Base-by-base conservation (phyloP, 64 coral and sea anemone species). In the Dendronephthya gigantea region DNA sequence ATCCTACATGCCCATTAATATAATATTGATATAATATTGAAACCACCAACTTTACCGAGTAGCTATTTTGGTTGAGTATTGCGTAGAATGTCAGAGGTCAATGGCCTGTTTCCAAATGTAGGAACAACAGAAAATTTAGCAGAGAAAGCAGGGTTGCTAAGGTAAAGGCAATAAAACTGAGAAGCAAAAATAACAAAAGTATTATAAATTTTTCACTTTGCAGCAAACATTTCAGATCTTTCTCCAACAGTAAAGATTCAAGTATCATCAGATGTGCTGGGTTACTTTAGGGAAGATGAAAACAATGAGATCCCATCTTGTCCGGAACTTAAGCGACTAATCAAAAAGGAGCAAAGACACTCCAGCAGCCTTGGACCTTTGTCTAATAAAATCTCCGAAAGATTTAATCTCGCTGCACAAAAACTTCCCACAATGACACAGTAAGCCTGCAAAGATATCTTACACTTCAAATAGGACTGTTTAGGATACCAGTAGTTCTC, bases 181-280 rank as follows among this genome's bases (percentile, higher is more conserved):
- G n/a, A n/a, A n/a, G n/a, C n/a, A n/a, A n/a, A n/a, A n/a, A n/a
- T n/a, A n/a, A n/a, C n/a, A n/a, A n/a, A n/a, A 22, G 50, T 62
- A 62, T n/a, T 62, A 62, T 12, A 5, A 62, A 62, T n/a, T 62
- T 19, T 7, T 62, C 17, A 62, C 25, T 23, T 62, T 62, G 19
- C 55, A 62, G 55, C 17, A 7, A 62, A 62, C 25, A 27, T 23
- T 62, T 27, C 75, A 88, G 43, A 82, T 48, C 8, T 19, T 85
- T 29, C 17, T 84, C 32, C 72, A n/a, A 7, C 58, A 79, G 4
- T 79, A 35, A 79, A 79, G 32, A 79, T 48, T 35, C 88, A 5
- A 90, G 90, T 82, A 40, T 94, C 16, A 83, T 89, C 39, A 82
- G 88, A 83, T 81, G 90, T 40, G 39, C n/a, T 45, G 85, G 89